Conservation (phyloP, 2,797 vertebrate species). For the Gila robusta region DNA sequence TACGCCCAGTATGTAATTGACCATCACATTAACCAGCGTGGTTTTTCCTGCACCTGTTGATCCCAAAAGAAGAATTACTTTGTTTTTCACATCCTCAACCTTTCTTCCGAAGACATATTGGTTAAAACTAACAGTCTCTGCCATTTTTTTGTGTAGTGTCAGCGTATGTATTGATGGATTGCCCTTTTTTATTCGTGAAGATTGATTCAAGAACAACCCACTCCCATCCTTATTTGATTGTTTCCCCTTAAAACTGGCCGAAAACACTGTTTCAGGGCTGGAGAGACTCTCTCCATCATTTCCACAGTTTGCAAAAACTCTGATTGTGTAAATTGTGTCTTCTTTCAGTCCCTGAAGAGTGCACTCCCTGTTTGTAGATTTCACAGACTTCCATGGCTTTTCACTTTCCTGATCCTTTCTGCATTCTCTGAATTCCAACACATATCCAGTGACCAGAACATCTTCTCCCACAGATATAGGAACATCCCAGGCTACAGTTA, state of each 20-base stretch:
- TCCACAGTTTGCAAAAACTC: constrained; percentile 55
- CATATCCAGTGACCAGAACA: constrained; percentile 45
- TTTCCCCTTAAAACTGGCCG: neutral
- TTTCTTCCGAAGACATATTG: constrained; percentile 50
- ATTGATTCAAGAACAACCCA: constrained; percentile 37
- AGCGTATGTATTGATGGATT: constrained; percentile 44
- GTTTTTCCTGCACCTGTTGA: constrained; percentile 59
- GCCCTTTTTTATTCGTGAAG: constrained; percentile 27
- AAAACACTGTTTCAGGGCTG: constrained; percentile 34
- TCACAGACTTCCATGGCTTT: constrained; percentile 41
- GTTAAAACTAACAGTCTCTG: constrained; percentile 28
- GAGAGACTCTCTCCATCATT: constrained; percentile 50
- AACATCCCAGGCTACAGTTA: constrained; percentile 48
- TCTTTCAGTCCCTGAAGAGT: constrained; percentile 42
- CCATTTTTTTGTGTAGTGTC: neutral
- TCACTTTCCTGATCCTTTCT: constrained; percentile 20
- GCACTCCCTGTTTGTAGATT: constrained; percentile 47
- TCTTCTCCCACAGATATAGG: constrained; percentile 49
- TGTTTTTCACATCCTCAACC: constrained; percentile 55
- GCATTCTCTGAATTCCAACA: constrained; percentile 44
- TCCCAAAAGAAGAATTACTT: constrained; percentile 55
- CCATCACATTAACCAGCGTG: constrained; percentile 57
- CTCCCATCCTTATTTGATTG: constrained; percentile 15
- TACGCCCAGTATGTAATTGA: constrained; percentile 55
- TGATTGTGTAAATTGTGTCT: constrained; percentile 37